Percentiles rank a stretch among this genome's conserved stretches.
Evolutionary conservation across 1,140 invertebrate genomes (phyloP).

Genomic region (Drosophila santomea): DNA sequence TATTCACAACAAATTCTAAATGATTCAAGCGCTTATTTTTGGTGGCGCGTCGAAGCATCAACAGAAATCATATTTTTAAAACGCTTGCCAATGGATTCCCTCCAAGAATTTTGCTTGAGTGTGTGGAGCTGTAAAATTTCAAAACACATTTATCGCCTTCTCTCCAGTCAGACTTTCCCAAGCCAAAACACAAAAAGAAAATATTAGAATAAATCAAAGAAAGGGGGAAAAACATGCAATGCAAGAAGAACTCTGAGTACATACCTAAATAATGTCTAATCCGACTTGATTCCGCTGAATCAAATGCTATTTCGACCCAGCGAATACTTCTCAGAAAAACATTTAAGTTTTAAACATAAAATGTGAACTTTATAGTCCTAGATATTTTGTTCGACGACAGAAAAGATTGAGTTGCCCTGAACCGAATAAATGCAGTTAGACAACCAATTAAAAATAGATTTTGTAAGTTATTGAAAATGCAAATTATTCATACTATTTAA

Average conservation of each 20-base stretch:
- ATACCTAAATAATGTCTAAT: conserved; percentile 17
- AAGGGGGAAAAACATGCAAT: not conserved
- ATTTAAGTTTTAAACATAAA: conserved; percentile 26
- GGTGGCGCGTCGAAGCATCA: conserved; percentile 49
- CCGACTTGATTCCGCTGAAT: conserved; percentile 18
- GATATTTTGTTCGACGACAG: conserved; percentile 14
- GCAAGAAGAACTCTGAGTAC: not conserved
- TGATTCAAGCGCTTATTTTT: conserved; percentile 78
- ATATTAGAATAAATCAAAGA: conserved; percentile 6
- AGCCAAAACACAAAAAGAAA: conserved; percentile 1
- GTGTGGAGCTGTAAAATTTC: conserved; percentile 35
- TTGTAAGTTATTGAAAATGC: not conserved
- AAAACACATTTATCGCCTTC: conserved; percentile 6
- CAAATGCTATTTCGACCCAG: conserved; percentile 14
- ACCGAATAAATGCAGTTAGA: not conserved
- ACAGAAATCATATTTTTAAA: conserved; percentile 66
- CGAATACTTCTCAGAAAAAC: conserved; percentile 20
- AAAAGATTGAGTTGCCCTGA: not conserved
- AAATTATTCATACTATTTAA: no score
- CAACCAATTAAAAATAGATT: not conserved
- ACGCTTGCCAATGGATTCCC: conserved; percentile 64
- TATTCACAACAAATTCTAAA: conserved; percentile 65
- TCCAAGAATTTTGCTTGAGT: conserved; percentile 35
- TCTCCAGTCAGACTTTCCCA: conserved; percentile 5
- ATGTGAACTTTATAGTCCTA: conserved; percentile 19